Base-by-base conservation (phyloP, 1,140 invertebrate species). In the Meloidogyne exigua region DNA sequence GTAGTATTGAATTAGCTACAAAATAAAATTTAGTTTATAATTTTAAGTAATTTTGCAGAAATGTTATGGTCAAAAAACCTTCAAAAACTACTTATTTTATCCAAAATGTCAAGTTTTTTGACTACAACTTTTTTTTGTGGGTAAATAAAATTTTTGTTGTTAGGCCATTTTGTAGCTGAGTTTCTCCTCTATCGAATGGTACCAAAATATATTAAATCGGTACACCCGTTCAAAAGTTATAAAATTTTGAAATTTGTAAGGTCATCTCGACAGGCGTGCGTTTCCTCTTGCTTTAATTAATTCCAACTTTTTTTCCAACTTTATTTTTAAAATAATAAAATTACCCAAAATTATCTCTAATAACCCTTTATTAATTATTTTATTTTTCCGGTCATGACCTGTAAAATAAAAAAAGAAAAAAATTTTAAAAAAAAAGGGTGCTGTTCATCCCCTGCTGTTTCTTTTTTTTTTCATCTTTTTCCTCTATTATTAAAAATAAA, bases 331-430 rank as follows among this genome's bases (percentile, higher is more conserved):
- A 57, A 9, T n/a, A 57, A 57, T 57, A 57, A n/a, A n/a, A 57
- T 57, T 18, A 49, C 44, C 44, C 15, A 49, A 49, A 57, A 57
- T 57, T n/a, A 57, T n/a, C 49, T 57, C 10, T 18, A n/a, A 57
- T 15, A 57, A 57, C 18, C 49, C 7, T 57, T 57, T 57, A 57
- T 57, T 57, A n/a, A n/a, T 57, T n/a, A 18, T 49, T 57, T 57
- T 57, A 57, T 57, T 57, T 57, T 57, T 57, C 49, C 49, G 49
- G 49, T 57, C 49, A 57, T 57, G 49, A 57, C 49, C 49, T 57
- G 13, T 57, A 57, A 57, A 57, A n/a, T n/a, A n/a, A n/a, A n/a
- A 57, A 57, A 57, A 57, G 9, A n/a, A 18, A n/a, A n/a, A n/a
- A n/a, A n/a, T n/a, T 49, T 49, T n/a, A 18, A 11, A 49, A 49